Conservation (phyloP, 2,888 invertebrate genomes). For the Glaucopsyche alexis region DNA sequence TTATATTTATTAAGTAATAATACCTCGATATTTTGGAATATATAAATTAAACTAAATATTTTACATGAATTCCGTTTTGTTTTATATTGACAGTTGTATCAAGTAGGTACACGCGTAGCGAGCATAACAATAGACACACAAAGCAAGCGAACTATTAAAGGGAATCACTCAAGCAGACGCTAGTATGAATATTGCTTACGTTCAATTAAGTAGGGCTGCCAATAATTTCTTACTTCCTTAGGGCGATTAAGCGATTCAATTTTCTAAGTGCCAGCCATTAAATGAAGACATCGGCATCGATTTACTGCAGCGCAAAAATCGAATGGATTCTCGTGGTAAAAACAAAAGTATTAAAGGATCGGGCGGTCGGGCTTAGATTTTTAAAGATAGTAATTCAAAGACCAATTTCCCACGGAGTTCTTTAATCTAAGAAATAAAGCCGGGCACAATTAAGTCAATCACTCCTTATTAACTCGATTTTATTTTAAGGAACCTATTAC, state of each 20-base stretch:
- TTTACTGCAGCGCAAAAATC: conserved; percentile 51
- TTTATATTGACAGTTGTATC: background rate
- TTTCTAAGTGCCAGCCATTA: conserved; percentile 64
- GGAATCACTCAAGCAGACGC: conserved; percentile 4
- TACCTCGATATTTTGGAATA: too few relatives aligned
- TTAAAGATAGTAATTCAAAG: conserved; percentile 32
- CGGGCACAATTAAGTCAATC: conserved; percentile 70
- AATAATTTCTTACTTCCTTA: conserved; percentile 37
- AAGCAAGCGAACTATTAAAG: background rate
- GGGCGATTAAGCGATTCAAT: conserved; percentile 66
- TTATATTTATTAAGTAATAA: too few relatives aligned
- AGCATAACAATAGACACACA: background rate
- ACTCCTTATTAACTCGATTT: conserved; percentile 72
- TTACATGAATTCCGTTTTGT: background rate
- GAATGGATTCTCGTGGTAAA: conserved; percentile 40
- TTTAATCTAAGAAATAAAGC: conserved; percentile 49
- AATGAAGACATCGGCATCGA: conserved; percentile 55
- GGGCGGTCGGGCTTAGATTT: conserved; percentile 28
- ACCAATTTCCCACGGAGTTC: conserved; percentile 32
- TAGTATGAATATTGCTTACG: conserved; percentile 56
- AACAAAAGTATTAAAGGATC: conserved; percentile 25
- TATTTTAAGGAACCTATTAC: conserved; percentile 72
- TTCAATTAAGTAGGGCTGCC: conserved; percentile 53
- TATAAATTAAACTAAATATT: too few relatives aligned
- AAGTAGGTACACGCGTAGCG: background rate